phyloP scores from a whole-genome alignment of 2,888 invertebrate species.

The Agonopterix arenella region DNA sequence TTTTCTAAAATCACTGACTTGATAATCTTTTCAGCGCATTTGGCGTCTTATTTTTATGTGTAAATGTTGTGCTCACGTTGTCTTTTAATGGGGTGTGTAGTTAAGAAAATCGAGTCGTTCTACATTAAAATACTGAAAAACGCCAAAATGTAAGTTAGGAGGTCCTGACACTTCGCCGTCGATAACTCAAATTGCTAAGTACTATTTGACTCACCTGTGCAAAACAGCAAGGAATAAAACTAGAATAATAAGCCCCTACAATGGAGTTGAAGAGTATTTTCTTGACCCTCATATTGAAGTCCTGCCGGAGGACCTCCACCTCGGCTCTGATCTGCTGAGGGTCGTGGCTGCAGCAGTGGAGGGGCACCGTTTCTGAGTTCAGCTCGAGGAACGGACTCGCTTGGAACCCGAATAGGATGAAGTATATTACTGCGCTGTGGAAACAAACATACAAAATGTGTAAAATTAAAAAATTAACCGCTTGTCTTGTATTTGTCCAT shows the following conservation, averaged over 20 bases:
- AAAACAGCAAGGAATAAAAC: slow-evolving; percentile 93
- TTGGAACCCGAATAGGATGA: slow-evolving; percentile 88
- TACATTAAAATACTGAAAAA: too few relatives aligned
- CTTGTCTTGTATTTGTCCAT: too few relatives aligned
- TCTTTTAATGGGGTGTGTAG: too few relatives aligned
- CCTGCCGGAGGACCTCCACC: slow-evolving; percentile 88
- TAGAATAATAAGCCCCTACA: slow-evolving; percentile 90
- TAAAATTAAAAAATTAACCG: too few relatives aligned
- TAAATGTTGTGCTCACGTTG: too few relatives aligned
- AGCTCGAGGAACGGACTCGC: slow-evolving; percentile 86
- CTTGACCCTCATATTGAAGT: slow-evolving; percentile 93
- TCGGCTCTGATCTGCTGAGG: slow-evolving; percentile 87
- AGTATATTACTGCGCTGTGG: slow-evolving; percentile 83
- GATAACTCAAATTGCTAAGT: too few relatives aligned
- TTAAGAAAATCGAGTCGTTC: too few relatives aligned
- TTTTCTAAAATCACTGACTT: too few relatives aligned
- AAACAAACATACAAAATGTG: slow-evolving; percentile 16
- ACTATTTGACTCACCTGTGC: slow-evolving; percentile 79
- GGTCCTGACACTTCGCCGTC: too few relatives aligned
- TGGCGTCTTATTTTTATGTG: too few relatives aligned
- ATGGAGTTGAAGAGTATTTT: slow-evolving; percentile 91
- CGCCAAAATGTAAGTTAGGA: too few relatives aligned
- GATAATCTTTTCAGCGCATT: too few relatives aligned
- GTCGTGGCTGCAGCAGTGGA: slow-evolving; percentile 87
- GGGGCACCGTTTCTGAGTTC: slow-evolving; percentile 66